Conservation (phyloP, 2,113 vertebrate species). For the Pogonocichla stellata region DNA sequence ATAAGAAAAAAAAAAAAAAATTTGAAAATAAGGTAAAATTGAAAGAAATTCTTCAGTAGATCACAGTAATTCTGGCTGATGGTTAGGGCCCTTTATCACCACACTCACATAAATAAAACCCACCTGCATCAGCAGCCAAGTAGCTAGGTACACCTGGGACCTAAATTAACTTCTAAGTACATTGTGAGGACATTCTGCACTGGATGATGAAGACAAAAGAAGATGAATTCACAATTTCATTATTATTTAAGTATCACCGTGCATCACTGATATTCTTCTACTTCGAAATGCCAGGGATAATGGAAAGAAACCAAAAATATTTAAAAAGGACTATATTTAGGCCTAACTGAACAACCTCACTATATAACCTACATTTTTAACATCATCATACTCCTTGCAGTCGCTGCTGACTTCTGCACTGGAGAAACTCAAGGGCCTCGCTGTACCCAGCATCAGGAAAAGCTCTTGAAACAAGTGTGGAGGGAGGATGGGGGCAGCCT, state of each 20-base stretch:
- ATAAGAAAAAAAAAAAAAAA: not conserved
- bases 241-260: slow-evolving; percentile 4
- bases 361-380: not conserved
- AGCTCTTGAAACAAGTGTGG: not conserved
- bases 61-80: not conserved
- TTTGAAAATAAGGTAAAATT: not conserved
- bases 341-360: not conserved
- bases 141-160: not conserved
- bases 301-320: slow-evolving; percentile 4
- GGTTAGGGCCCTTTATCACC: not conserved
- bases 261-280: not conserved
- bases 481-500: not conserved
- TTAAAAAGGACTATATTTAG: not conserved
- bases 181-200: not conserved
- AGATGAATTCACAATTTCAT: not conserved
- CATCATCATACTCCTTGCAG: not conserved
- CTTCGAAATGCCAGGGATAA: not conserved
- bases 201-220: not conserved
- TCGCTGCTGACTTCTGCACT: not conserved
- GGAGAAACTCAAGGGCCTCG: not conserved
- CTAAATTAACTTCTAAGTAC: not conserved
- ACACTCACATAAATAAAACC: not conserved
- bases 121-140: not conserved
- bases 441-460: not conserved
- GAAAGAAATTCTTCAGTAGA: not conserved